A percentile compares a stretch with the other conserved stretches of the same genome.
These are phyloP conservation scores for Cecidostiba fungosa DNA, from an alignment of 2,888 invertebrate genomes.

Conservation along the genomic window DNA sequence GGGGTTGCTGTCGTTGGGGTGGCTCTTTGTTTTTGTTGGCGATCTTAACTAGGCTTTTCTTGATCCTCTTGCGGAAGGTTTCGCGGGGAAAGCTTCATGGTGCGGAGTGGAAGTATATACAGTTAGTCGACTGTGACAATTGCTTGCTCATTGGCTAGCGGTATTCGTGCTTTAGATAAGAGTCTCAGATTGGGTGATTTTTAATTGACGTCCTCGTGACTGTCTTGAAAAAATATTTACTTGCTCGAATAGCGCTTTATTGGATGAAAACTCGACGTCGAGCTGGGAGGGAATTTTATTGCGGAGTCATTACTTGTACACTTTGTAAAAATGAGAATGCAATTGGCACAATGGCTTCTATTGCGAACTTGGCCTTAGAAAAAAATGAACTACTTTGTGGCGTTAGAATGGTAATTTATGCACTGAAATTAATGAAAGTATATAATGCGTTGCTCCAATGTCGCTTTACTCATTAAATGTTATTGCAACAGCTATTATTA, in stretches of 20 bases:
- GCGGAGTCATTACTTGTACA: background rate
- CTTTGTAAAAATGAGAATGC: background rate
- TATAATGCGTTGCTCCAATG: background rate
- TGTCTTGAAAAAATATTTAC: background rate
- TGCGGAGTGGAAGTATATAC: background rate
- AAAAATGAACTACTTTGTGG: background rate
- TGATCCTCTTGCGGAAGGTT: background rate
- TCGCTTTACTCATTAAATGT: background rate
- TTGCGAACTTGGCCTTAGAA: background rate
- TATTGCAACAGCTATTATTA: background rate
- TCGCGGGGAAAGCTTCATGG: background rate
- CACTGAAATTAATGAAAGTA: too few species aligned
- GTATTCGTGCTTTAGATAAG: background rate
- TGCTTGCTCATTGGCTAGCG: background rate
- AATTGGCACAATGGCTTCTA: background rate
- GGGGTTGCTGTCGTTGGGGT: background rate
- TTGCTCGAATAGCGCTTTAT: background rate
- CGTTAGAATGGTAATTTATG: background rate
- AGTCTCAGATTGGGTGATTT: background rate
- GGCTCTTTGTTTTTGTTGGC: background rate
- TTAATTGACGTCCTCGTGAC: background rate
- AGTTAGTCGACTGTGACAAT: background rate
- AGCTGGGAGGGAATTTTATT: background rate
- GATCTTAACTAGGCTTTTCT: background rate
- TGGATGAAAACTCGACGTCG: background rate